These are phyloP conservation scores for Machimus atricapillus DNA, from an alignment of 2,888 invertebrate species.

Conservation along the genomic window DNA sequence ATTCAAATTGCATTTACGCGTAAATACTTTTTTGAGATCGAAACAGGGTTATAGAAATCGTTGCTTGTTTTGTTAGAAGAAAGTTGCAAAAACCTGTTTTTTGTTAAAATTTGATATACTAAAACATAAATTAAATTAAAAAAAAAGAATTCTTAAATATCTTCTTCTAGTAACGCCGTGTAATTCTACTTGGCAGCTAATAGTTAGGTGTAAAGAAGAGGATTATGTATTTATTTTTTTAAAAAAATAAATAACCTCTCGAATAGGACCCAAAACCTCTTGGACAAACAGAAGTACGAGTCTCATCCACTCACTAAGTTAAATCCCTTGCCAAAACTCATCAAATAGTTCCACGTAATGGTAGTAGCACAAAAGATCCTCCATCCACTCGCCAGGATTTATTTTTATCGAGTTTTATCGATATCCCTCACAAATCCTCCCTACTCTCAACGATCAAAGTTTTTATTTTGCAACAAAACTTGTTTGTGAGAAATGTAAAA, in stretches of 20 bases:
- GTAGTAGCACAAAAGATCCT: not conserved
- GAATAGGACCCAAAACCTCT: not conserved
- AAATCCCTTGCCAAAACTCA: not conserved
- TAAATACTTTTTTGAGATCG: not conserved
- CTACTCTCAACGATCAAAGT: not conserved
- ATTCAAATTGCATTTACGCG: not conserved
- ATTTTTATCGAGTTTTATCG: slow-evolving; percentile 21
- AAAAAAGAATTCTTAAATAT: not conserved
- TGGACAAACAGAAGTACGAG: not conserved
- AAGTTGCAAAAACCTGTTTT: not conserved
- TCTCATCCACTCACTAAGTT: not conserved
- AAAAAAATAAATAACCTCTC: not conserved
- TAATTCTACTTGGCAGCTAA: not conserved
- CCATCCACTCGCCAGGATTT: not conserved
- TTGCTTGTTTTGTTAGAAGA: not conserved
- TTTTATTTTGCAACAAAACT: not conserved
- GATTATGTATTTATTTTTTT: not conserved
- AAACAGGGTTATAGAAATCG: not conserved
- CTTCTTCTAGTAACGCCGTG: not conserved
- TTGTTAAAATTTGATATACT: not conserved
- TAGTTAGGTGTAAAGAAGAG: not conserved
- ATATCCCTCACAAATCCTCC: slow-evolving; percentile 1
- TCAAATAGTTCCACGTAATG: not conserved
- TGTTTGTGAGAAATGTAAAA: not conserved
- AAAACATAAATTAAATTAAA: not conserved